A percentile compares a stretch with the other conserved stretches of the same genome.
Conservation (phyloP, 2,888 invertebrate genomes). For the Rhimphoctona megacephalus region DNA sequence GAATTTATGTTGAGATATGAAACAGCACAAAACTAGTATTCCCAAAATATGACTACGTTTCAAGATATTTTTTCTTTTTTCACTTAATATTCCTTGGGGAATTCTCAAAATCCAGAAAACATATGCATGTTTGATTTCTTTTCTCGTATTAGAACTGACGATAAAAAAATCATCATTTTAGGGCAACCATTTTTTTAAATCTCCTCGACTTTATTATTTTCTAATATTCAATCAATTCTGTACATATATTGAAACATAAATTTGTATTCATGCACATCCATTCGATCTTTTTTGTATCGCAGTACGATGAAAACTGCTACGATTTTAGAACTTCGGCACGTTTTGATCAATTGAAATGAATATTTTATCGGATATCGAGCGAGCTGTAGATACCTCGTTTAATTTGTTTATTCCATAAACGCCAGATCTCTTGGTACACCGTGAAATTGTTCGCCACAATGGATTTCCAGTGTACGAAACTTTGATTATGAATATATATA, state of each 20-base stretch:
- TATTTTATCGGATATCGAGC: conserved; percentile 51
- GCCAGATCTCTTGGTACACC: conserved; percentile 9
- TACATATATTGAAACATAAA: background rate
- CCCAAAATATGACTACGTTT: background rate
- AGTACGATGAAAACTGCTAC: conserved; percentile 22
- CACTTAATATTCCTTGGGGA: background rate
- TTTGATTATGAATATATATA: conserved; percentile 9
- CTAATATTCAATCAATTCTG: background rate
- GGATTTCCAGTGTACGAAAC: conserved; percentile 44
- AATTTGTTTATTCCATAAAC: conserved; percentile 51
- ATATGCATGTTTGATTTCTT: too few species aligned
- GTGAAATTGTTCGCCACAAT: conserved; percentile 35
- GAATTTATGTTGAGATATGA: background rate
- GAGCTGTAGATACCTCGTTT: conserved; percentile 30
- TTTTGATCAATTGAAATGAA: conserved; percentile 44
- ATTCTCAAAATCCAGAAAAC: background rate
- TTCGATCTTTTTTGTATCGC: background rate
- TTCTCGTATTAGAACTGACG: background rate
- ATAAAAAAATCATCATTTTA: background rate
- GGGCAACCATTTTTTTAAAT: background rate
- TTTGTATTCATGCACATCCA: background rate
- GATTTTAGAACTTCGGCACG: conserved; percentile 26
- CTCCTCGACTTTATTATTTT: background rate
- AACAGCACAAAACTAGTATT: background rate
- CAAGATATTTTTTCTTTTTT: background rate